Evolutionary conservation across 2,888 invertebrate species (phyloP), one percentile per base, ranked within the genome.

Genomic region (Sympetrum striolatum): DNA sequence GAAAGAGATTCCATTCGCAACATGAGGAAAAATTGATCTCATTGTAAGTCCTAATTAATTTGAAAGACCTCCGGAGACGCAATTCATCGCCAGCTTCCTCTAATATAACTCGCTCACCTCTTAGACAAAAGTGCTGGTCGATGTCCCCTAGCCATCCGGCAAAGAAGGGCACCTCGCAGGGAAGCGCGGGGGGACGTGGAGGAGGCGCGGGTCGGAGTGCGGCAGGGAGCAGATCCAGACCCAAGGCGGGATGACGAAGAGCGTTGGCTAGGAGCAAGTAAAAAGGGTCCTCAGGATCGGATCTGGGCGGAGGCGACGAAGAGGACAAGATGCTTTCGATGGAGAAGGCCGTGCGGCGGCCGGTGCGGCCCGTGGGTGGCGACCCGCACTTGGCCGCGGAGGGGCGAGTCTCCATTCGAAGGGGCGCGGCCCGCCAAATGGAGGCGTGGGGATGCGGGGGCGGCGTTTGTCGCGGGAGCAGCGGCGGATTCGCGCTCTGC

Each of bases 71-170:
- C 12, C 12, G 48, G 4, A 48, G 12, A 48, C 48, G 48, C 15
- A 14, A 48, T 48, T 48, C 14, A 48, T 14, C 39, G 39, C 39
- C 2, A 39, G 39, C 39, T 2, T 39, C 39, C 4, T 39, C 2
- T 2, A 39, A 5, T 39, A 3, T 39, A 25, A 8, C 4, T 22
- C 39, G 80, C 91, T 90, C 91, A 91, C 90, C 91, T 90, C 91
- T 90, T 44, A 91, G 90, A 86, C 91, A 91, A 81, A 91, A 90
- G 86, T 58, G 90, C n/a, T 82, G 81, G 58, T 79, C 60, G 60
- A 73, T 80, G 25, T 22, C 82, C 91, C 91, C 91, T 81, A 91
- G 86, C 86, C 90, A 39, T 60, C 91, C 91, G 64, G 91, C 90
- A 80, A 81, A 82, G 64, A 90, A 86, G 58, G 90, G 90, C 35